Conservation (phyloP, 2,113 vertebrate genomes). For the Ceyx cyanopectus region DNA sequence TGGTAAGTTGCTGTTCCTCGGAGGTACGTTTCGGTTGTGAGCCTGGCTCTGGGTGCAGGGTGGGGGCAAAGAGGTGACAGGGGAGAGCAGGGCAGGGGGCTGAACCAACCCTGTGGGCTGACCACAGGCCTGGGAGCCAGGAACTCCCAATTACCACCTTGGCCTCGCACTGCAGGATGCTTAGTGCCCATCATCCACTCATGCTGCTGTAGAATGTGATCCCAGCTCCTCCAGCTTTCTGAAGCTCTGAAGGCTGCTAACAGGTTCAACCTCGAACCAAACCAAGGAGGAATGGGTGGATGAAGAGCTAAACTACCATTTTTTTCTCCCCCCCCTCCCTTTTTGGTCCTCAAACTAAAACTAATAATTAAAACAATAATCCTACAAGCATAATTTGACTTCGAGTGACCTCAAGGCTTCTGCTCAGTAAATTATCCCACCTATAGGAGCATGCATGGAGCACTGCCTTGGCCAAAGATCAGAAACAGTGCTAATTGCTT, state of each 20-base stretch:
- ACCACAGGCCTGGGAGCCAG: constrained; percentile 41
- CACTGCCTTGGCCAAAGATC: constrained; percentile 8
- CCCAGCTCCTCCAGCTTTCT: neutral
- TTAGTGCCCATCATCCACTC: neutral
- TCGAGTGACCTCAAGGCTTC: neutral
- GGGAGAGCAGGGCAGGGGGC: neutral
- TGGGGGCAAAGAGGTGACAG: neutral
- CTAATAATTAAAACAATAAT: neutral
- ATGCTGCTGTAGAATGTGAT: rapidly evolving
- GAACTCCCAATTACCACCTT: constrained; percentile 15
- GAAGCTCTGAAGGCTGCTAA: neutral
- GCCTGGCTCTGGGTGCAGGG: neutral
- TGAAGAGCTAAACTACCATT: neutral
- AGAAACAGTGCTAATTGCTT: neutral
- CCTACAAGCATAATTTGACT: neutral
- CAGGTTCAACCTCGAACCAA: neutral
- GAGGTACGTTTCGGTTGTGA: constrained; percentile 37
- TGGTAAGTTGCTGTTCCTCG: neutral
- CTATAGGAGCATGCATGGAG: neutral
- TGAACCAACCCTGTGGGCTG: neutral
- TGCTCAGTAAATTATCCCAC: neutral
- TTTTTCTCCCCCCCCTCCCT: neutral
- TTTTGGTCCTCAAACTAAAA: neutral
- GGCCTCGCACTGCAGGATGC: neutral
- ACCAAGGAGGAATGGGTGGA: neutral